These are phyloP conservation scores for Adelphocoris suturalis DNA, from an alignment of 2,888 invertebrate species.

Conservation along the genomic window DNA sequence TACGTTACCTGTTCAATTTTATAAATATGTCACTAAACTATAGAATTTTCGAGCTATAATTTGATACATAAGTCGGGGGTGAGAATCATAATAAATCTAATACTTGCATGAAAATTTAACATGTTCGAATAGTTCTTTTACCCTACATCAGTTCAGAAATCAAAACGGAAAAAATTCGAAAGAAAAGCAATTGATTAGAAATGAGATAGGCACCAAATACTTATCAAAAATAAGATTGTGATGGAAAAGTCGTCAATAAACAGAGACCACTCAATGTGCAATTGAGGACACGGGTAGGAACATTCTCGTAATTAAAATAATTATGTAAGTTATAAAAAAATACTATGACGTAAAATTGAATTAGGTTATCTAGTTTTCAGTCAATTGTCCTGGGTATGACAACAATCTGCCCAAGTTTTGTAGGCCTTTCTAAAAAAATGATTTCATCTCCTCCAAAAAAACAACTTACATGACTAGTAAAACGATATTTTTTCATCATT, in stretches of 20 bases:
- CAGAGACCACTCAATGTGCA: slow-evolving; percentile 22
- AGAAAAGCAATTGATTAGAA: neutral
- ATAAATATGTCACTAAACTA: no score
- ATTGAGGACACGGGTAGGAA: slow-evolving; percentile 15
- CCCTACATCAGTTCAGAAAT: no score
- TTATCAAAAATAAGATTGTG: neutral
- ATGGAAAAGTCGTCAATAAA: neutral
- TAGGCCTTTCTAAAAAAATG: slow-evolving; percentile 48
- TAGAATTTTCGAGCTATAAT: no score
- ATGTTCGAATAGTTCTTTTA: no score
- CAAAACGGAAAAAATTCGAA: no score
- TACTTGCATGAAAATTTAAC: no score
- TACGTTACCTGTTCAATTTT: no score
- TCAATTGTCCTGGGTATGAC: slow-evolving; percentile 52
- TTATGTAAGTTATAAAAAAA: slow-evolving; percentile 46
- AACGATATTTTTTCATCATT: slow-evolving; percentile 21
- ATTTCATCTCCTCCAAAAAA: slow-evolving; percentile 26
- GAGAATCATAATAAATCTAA: no score
- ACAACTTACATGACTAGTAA: slow-evolving; percentile 54
- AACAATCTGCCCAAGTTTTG: slow-evolving; percentile 54
- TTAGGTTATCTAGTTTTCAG: slow-evolving; percentile 42
- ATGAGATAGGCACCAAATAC: neutral
- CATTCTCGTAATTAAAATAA: slow-evolving; percentile 32
- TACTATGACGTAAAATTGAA: slow-evolving; percentile 49
- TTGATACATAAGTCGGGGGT: no score